Percentiles rank a stretch among this genome's conserved stretches.
phyloP scores from a whole-genome alignment of 2,888 invertebrate genomes.

The Acleris cristana region DNA sequence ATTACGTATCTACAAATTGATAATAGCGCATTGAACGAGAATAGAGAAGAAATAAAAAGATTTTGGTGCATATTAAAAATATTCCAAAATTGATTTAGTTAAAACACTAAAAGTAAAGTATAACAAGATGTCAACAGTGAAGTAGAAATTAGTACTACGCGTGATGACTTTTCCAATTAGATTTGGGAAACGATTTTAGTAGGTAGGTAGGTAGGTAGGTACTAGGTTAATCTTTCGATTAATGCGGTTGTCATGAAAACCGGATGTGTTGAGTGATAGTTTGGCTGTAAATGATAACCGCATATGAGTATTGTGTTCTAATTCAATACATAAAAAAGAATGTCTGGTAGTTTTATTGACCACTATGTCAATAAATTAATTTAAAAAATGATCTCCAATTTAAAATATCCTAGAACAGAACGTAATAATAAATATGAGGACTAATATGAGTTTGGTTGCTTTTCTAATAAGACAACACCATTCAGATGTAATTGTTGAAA shows the following conservation, averaged over 20 bases:
- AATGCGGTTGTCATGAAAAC: constrained; percentile 15
- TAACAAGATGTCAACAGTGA: no score
- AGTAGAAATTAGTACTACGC: no score
- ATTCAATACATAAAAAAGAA: background rate
- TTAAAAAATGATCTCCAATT: no score
- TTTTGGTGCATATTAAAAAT: background rate
- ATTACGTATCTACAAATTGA: constrained; percentile 5
- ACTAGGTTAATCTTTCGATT: constrained; percentile 27
- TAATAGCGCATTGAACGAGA: background rate
- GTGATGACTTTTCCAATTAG: constrained; percentile 33
- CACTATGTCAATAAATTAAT: no score
- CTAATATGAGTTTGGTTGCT: no score
- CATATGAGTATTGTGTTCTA: background rate
- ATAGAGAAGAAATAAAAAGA: background rate
- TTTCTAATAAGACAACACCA: no score
- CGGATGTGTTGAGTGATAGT: constrained; percentile 16
- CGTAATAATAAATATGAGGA: no score
- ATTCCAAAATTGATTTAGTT: background rate
- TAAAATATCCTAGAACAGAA: no score
- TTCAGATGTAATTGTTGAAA: no score
- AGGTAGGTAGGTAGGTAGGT: background rate
- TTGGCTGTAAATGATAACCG: constrained; percentile 12
- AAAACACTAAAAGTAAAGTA: no score
- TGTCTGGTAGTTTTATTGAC: no score
- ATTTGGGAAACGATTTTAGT: constrained; percentile 9